Conservation (phyloP, 2,113 vertebrate species). For the Oryzias celebensis region DNA sequence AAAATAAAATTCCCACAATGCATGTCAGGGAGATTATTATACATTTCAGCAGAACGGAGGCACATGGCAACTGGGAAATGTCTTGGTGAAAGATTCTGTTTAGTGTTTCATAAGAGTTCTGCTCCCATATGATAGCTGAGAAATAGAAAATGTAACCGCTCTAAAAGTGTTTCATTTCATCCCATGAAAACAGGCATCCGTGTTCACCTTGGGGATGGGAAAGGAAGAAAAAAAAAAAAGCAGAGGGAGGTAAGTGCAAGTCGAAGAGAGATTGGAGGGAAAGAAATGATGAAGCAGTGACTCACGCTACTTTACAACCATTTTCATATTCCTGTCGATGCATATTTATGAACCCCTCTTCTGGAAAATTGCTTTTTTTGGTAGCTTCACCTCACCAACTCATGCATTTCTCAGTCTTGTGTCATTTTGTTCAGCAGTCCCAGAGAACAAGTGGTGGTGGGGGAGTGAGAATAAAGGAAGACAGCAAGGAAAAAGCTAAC, state of each 20-base stretch:
- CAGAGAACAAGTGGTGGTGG: conserved; percentile 1
- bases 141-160: conserved; percentile 78
- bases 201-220: conserved; percentile 70
- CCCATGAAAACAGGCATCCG: conserved; percentile 77
- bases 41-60: conserved; percentile 31
- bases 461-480: conserved; percentile 1
- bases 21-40: conserved; percentile 46
- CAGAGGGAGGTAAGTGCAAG: conserved; percentile 28
- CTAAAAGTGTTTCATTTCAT: conserved; percentile 80
- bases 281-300: conserved; percentile 71
- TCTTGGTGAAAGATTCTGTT: conserved; percentile 51
- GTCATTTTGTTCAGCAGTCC: conserved; percentile 18
- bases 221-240: conserved; percentile 6
- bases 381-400: conserved; percentile 70
- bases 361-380: conserved; percentile 80
- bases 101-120: conserved; percentile 65
- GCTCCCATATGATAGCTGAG: conserved; percentile 64
- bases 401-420: conserved; percentile 58
- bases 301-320: conserved; percentile 70
- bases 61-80: conserved; percentile 19
- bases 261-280: conserved; percentile 14
- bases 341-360: conserved; percentile 83
- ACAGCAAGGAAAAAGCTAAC: background rate
- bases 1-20: conserved; percentile 28
- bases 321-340: conserved; percentile 76